These are phyloP conservation scores for Anarhynchus alexandrinus DNA, from an alignment of 2,113 vertebrate genomes.

Conservation along the genomic window DNA sequence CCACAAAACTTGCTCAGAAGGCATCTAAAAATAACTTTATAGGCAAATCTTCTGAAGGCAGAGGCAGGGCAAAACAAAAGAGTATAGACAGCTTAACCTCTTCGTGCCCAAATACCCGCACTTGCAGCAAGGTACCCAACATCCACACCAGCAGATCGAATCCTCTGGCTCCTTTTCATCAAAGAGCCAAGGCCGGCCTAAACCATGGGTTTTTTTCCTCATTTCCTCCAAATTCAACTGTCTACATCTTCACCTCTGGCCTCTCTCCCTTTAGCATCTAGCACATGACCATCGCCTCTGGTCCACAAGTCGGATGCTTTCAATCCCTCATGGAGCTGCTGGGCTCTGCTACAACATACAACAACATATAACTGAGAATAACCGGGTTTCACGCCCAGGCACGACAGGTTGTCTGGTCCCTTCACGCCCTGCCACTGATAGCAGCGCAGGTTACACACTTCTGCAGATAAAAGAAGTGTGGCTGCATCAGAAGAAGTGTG, in stretches of 20 bases:
- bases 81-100: background rate
- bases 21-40: slow-evolving; percentile 51
- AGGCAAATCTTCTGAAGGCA: slow-evolving; percentile 2
- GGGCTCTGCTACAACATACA: background rate
- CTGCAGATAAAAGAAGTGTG: no score
- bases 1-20: background rate
- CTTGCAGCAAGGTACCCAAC: background rate
- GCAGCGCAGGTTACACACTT: no score
- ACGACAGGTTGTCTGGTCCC: background rate
- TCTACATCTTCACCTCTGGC: background rate
- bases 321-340: rapidly evolving
- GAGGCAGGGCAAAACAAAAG: background rate
- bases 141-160: background rate
- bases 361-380: background rate
- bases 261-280: rapidly evolving
- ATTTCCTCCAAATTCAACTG: background rate
- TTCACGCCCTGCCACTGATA: background rate
- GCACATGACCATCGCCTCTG: rapidly evolving
- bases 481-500: no score
- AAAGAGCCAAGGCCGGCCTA: background rate
- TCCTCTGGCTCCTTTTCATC: background rate
- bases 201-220: background rate
- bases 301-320: background rate
- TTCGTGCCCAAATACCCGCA: background rate
- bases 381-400: background rate